Evolutionary conservation across 2,888 invertebrate genomes (phyloP).

Genomic region (Agrilus biguttatus): DNA sequence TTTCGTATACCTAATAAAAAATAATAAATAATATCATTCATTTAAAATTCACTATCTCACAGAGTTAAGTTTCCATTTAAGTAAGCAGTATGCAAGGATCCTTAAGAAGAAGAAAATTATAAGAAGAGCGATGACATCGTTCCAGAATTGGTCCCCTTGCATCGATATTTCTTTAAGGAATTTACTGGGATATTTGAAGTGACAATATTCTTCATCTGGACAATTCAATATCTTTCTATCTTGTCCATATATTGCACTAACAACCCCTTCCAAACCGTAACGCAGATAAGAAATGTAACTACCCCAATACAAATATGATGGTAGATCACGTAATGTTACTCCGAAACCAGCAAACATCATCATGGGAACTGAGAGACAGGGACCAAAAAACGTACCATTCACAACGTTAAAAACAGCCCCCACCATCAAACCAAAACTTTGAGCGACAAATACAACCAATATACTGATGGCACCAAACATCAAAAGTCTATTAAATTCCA

Average conservation of each 20-base stretch:
- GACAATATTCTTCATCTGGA: conserved; percentile 55
- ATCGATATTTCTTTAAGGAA: conserved; percentile 74
- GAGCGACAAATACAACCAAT: conserved; percentile 76
- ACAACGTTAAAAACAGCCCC: conserved; percentile 79
- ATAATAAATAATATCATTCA: background rate
- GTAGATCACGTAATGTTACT: conserved; percentile 75
- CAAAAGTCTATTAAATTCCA: conserved; percentile 59
- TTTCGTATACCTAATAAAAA: background rate
- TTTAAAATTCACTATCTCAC: conserved; percentile 37
- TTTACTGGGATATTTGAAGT: conserved; percentile 66
- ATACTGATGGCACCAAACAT: conserved; percentile 78
- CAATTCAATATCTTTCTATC: conserved; percentile 64
- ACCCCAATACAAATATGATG: conserved; percentile 77
- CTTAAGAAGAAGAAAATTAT: conserved; percentile 53
- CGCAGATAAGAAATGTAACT: conserved; percentile 82
- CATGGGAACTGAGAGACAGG: conserved; percentile 81
- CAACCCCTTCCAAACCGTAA: conserved; percentile 80
- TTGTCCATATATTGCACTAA: conserved; percentile 72
- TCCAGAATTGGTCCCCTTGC: conserved; percentile 68
- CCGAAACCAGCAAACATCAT: conserved; percentile 97
- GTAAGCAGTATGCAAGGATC: conserved; percentile 51
- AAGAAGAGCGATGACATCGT: conserved; percentile 60
- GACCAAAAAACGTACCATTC: conserved; percentile 89
- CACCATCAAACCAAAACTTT: conserved; percentile 83
- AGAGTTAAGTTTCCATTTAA: conserved; percentile 62